phyloP scores from a whole-genome alignment of 2,113 vertebrate genomes.

The Caranx ignobilis region DNA sequence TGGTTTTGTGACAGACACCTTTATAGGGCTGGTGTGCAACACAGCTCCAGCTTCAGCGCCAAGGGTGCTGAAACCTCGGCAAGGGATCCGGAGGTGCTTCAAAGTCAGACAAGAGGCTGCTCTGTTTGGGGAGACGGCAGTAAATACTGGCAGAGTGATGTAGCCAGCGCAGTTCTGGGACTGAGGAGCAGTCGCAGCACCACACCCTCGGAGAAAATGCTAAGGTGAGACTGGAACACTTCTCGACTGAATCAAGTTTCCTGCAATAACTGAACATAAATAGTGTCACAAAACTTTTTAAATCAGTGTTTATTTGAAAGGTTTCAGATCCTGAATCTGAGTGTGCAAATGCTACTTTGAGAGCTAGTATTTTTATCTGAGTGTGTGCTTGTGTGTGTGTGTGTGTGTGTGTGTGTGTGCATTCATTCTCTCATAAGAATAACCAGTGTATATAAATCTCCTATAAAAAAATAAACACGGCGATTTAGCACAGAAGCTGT shows the following conservation, averaged over 20 bases:
- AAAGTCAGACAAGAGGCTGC: conserved; percentile 70
- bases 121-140: conserved; percentile 65
- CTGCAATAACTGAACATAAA: conserved; percentile 22
- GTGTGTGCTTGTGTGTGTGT: background rate
- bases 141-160: conserved; percentile 61
- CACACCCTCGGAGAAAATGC: conserved; percentile 54
- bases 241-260: conserved; percentile 37
- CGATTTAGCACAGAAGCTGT: conserved; percentile 62
- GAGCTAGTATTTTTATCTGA: conserved; percentile 11
- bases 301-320: conserved; percentile 36
- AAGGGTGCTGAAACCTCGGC: conserved; percentile 44
- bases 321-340: background rate
- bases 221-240: conserved; percentile 32
- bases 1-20: conserved; percentile 68
- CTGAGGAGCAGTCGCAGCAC: conserved; percentile 26
- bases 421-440: conserved; percentile 53
- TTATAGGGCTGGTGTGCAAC: conserved; percentile 69
- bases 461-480: conserved; percentile 70
- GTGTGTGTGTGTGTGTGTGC: conserved; percentile 13
- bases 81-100: conserved; percentile 59
- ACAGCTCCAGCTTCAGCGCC: conserved; percentile 25
- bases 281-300: background rate
- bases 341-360: background rate
- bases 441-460: conserved; percentile 66
- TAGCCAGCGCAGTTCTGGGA: conserved; percentile 33